These are phyloP conservation scores for Osmoderma eremita DNA, from an alignment of 2,888 invertebrate species.

Conservation along the genomic window DNA sequence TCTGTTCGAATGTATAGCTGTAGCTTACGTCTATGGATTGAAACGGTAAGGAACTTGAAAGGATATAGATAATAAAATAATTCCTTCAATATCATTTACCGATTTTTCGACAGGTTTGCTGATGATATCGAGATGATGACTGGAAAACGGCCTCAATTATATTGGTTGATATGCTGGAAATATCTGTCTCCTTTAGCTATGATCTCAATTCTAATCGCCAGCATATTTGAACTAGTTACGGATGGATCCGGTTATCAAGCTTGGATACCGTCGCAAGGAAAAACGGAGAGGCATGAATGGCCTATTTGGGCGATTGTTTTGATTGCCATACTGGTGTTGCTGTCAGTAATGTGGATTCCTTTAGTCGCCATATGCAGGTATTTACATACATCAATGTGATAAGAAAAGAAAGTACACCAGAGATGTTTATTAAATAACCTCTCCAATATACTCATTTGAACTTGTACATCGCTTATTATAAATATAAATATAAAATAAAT, in stretches of 20 bases:
- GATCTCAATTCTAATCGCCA: conserved; percentile 85
- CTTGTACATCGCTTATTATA: no score
- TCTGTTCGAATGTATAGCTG: conserved; percentile 90
- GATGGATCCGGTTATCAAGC: conserved; percentile 88
- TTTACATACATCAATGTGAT: conserved; percentile 37
- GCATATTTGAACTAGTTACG: conserved; percentile 80
- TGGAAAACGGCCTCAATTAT: conserved; percentile 85
- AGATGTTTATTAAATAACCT: background rate
- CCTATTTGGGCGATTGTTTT: conserved; percentile 84
- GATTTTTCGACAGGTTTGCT: conserved; percentile 70
- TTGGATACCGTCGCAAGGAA: conserved; percentile 80
- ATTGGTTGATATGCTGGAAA: conserved; percentile 96
- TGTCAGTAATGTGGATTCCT: conserved; percentile 91
- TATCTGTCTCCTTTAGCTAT: conserved; percentile 91
- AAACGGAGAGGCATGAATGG: conserved; percentile 83
- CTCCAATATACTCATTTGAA: no score
- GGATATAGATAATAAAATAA: background rate
- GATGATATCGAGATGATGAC: conserved; percentile 97
- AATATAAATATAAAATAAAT: no score
- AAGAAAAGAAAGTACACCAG: background rate
- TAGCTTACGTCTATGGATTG: conserved; percentile 93
- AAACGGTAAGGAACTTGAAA: conserved; percentile 71
- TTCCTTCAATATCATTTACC: no score
- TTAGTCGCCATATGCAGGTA: conserved; percentile 83
- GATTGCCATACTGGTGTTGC: conserved; percentile 77